Evolutionary conservation across 2,113 vertebrate genomes (phyloP), one percentile per base, ranked within the genome.

Genomic region (Verasper variegatus): DNA sequence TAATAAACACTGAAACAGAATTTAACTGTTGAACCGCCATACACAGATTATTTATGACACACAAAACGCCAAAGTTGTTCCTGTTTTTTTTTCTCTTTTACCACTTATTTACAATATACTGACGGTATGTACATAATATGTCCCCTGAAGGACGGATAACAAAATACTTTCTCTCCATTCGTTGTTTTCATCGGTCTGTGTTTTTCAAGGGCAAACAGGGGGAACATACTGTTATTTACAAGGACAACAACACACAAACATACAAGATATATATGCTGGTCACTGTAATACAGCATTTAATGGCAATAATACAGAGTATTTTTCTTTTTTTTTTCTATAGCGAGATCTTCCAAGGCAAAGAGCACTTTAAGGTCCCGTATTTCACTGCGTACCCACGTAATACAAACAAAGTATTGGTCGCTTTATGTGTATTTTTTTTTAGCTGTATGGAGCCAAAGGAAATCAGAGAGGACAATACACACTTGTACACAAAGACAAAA

Each of bases 1-100:
- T 95, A 95, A 95, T 95, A 96, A 95, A 96, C 96, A 96, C 93
- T 94, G 93, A 96, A 95, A 96, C 95, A 94, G 91, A 87, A 93
- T 89, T 83, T 8, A 93, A 94, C 93, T 87, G 92, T 91, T 91
- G 83, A 94, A 94, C 91, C 75, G 92, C 92, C 94, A 92, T 92
- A 96, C 95, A 95, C 89, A 94, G 91, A 94, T 94, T 92, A 93
- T 91, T 85, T 89, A 93, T 92, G 94, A 90, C 93, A 94, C 95
- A 96, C 94, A 94, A 92, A 94, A 94, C 94, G 90, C 92, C 86
- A 93, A 92, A 85, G 89, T 84, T 37, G 31, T 24, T 51, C 45
- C 88, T 66, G 77, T 67, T 62, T 70, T 82, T 88, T 88, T 62
- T 26, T 60, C 26, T 40, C 66, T 72, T 61, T 76, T 81, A 91